These are phyloP conservation scores for Thinocorus orbignyianus DNA, from an alignment of 2,113 vertebrate genomes.

Conservation along the genomic window DNA sequence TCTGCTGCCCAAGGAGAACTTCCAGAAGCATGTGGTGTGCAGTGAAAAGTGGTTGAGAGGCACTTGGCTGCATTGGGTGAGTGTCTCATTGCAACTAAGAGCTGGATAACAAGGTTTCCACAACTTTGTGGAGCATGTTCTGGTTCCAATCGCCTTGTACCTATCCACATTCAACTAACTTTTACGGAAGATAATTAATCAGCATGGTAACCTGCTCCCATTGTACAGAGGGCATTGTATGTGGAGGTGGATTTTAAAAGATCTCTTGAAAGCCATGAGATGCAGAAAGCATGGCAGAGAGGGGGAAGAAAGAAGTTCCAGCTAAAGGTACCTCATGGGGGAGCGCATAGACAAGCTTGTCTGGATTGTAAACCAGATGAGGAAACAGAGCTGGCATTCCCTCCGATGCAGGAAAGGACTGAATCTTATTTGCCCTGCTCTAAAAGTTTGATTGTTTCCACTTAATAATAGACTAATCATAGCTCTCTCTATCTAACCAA, in stretches of 20 bases:
- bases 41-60: not conserved
- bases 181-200: not conserved
- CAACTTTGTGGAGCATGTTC: fast-evolving
- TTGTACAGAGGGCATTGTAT: not conserved
- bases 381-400: not conserved
- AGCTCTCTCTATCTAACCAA: not conserved
- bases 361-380: not conserved
- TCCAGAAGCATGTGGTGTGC: fast-evolving
- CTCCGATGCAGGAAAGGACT: not conserved
- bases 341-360: not conserved
- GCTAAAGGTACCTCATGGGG: not conserved
- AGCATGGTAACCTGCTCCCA: not conserved
- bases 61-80: fast-evolving
- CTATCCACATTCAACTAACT: not conserved
- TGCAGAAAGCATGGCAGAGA: not conserved
- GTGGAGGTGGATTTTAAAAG: not conserved
- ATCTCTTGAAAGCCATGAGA: not conserved
- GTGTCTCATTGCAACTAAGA: not conserved
- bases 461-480: not conserved
- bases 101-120: not conserved
- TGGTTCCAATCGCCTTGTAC: not conserved
- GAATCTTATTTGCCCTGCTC: not conserved
- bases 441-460: not conserved
- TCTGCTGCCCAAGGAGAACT: not conserved
- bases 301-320: not conserved